Percentiles rank a stretch among this genome's conserved stretches.
Evolutionary conservation across 2,797 vertebrate genomes (phyloP).

Genomic region (Enteromius argenteus): DNA sequence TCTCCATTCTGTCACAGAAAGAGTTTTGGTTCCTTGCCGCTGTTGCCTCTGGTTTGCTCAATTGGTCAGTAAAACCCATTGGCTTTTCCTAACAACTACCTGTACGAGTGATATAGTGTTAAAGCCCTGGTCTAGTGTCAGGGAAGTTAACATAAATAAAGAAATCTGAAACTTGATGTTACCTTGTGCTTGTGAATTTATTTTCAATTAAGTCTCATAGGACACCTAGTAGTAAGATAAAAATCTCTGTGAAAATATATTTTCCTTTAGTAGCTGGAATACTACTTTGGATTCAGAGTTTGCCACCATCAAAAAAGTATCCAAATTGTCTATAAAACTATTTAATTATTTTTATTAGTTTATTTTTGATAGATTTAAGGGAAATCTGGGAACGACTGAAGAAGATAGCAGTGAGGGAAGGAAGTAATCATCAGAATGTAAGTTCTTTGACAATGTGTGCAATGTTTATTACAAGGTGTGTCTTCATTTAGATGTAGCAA

Average conservation of each 20-base stretch:
- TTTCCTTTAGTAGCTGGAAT: background rate
- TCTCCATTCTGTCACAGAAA: too few relatives aligned
- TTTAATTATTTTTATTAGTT: too few relatives aligned
- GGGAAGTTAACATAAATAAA: background rate
- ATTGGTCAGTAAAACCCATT: too few relatives aligned
- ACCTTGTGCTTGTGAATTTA: background rate
- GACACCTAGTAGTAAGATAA: too few relatives aligned
- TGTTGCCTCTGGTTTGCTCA: too few relatives aligned
- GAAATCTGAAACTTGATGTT: background rate
- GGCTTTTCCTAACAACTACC: too few relatives aligned
- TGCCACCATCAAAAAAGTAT: background rate
- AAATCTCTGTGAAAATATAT: background rate
- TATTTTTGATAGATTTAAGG: too few relatives aligned
- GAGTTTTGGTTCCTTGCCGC: too few relatives aligned
- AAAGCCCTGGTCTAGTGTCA: background rate
- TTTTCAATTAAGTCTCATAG: background rate
- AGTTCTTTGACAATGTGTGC: background rate
- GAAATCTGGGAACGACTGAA: too few relatives aligned
- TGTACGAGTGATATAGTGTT: too few relatives aligned
- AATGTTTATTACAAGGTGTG: background rate
- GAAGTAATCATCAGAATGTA: background rate
- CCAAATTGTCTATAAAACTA: too few relatives aligned
- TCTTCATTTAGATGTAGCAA: background rate
- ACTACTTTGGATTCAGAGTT: background rate
- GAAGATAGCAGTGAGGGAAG: too few relatives aligned